Percentiles rank a stretch among this genome's conserved stretches.
These are phyloP conservation scores for Leptinotarsa undecemlineata DNA, from an alignment of 1,140 invertebrate species.

Conservation along the genomic window DNA sequence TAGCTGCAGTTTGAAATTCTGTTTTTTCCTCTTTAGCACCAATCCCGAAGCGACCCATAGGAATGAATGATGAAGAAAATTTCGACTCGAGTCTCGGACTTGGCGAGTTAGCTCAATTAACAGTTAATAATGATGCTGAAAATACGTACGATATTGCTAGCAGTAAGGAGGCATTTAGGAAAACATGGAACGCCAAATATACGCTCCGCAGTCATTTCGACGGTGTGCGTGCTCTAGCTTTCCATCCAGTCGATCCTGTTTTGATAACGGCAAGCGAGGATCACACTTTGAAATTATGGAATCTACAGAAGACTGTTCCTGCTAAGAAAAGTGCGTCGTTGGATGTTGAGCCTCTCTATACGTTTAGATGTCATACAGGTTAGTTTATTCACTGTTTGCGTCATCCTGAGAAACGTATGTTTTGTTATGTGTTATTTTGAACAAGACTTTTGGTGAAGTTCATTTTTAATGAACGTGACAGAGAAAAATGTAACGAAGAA, in stretches of 20 bases:
- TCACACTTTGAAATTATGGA: conserved; percentile 98
- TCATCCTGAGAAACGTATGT: not conserved
- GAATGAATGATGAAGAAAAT: conserved; percentile 68
- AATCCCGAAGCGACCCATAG: conserved; percentile 52
- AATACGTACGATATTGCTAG: conserved; percentile 86
- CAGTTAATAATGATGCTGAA: conserved; percentile 95
- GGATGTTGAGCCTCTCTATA: conserved; percentile 98
- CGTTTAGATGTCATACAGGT: conserved; percentile 67
- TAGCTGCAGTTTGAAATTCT: no score
- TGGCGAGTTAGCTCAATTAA: conserved; percentile 93
- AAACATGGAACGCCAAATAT: conserved; percentile 98
- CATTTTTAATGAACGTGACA: no score
- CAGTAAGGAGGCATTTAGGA: conserved; percentile 88
- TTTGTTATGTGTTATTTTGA: no score
- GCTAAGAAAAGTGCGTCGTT: conserved; percentile 96
- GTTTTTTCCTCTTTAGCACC: conserved; percentile 16
- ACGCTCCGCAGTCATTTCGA: conserved; percentile 97
- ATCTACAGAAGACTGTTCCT: conserved; percentile 95
- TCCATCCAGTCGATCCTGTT: conserved; percentile 96
- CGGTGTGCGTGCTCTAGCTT: conserved; percentile 92
- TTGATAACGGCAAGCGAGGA: conserved; percentile 98
- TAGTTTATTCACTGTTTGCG: not conserved
- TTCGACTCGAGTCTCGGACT: conserved; percentile 83
- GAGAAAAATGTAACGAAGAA: no score
- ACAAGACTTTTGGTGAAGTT: no score